Conservation (phyloP, 2,113 vertebrate species). For the Myotis lucifugus region DNA sequence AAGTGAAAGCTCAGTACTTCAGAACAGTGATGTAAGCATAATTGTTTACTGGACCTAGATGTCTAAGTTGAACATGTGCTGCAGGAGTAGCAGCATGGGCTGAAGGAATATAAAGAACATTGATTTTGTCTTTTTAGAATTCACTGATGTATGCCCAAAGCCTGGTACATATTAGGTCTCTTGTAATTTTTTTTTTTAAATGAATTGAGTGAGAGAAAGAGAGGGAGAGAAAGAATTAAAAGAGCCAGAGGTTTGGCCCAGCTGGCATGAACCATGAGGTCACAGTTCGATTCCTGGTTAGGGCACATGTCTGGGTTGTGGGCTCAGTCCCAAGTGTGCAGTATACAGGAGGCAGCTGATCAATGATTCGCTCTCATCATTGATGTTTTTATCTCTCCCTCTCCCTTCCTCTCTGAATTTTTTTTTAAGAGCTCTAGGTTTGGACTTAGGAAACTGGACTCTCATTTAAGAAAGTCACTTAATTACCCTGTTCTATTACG, state of each 20-base stretch:
- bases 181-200: slow-evolving; percentile 30
- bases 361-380: too few relatives aligned
- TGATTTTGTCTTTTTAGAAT: neutral
- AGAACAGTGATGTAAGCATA: neutral
- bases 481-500: neutral
- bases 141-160: neutral
- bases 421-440: neutral
- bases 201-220: neutral
- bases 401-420: too few relatives aligned
- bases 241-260: neutral
- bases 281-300: too few relatives aligned
- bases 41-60: neutral
- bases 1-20: slow-evolving; percentile 83
- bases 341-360: too few relatives aligned
- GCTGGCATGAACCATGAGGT: too few relatives aligned
- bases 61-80: neutral
- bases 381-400: too few relatives aligned
- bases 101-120: neutral
- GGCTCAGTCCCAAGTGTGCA: too few relatives aligned
- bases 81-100: neutral
- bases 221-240: neutral
- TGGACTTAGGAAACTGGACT: neutral
- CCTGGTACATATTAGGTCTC: neutral
- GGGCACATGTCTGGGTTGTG: too few relatives aligned
- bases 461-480: neutral